Base-by-base conservation (phyloP, 2,888 invertebrate genomes). In the Ypsolopha scabrella region DNA sequence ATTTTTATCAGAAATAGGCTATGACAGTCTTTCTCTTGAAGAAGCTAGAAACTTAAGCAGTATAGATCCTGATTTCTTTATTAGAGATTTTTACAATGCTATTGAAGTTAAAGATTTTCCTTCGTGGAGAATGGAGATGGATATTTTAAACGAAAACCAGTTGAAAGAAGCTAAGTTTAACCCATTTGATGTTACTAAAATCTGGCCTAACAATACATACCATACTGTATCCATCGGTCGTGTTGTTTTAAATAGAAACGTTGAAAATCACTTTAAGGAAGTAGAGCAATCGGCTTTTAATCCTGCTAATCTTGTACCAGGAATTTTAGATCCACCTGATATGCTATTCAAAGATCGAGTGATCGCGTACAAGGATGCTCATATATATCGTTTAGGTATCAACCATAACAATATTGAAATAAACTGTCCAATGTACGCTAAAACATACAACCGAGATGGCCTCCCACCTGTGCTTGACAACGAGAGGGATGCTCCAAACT, bases 1-100 rank as follows among this genome's bases (percentile, higher is more conserved):
- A 71, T 92, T 91, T 67, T 94, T 94, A 88, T 94, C 94, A 8
- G 90, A 95, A 70, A 95, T 95, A 75, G 94, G 94, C 9, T 92
- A 96, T 59, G 91, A 92, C 68, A 92, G 92, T 70, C 67, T 97
- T 50, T 73, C 86, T 39, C 11, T 39, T 9, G 87, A 89, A 6
- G 81, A 81, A 61, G 94, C 93, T 1, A 86, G 64, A 1, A 72
- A 89, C 50, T 68, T 95, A 24, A 75, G 90, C 13, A 88, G 89
- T 2, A 66, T 80, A 33, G 93, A 95, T 75, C 94, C 95, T 0
- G 95, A 96, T 75, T 95, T 95, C 66, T 78, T 90, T 11, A 91
- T 91, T 56, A 88, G 92, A 37, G 95, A 95, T 79, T 83, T 96
- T 48, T 94, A 91, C 77, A 94, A 95, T 71, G 89, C 93, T 33